Conservation (phyloP, 1,140 invertebrate genomes). For the Pseudoatta argentina region DNA sequence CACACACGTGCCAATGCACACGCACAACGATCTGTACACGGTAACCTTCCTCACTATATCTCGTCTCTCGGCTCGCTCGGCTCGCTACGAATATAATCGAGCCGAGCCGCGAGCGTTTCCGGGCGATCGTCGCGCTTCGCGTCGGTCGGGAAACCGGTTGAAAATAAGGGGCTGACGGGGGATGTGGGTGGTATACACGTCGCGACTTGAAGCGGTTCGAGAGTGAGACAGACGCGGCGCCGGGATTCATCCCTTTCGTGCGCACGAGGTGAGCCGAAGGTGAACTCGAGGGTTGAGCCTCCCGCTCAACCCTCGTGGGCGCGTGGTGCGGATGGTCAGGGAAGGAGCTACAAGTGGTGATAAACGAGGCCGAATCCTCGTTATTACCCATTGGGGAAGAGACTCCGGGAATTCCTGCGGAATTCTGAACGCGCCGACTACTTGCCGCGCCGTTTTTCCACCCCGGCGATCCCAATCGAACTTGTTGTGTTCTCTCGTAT, state of each 20-base stretch:
- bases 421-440: constrained; percentile 59
- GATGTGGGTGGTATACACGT: constrained; percentile 64
- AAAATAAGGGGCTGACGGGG: constrained; percentile 73
- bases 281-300: constrained; percentile 10
- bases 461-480: constrained; percentile 41
- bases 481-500: constrained; percentile 19
- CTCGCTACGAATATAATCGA: constrained; percentile 12
- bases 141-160: constrained; percentile 65
- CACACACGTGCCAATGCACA: constrained; percentile 29
- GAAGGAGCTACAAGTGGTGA: constrained; percentile 86
- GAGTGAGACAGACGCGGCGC: constrained; percentile 36
- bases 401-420: constrained; percentile 71
- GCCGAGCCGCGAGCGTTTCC: constrained; percentile 37
- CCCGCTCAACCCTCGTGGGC: constrained; percentile 23
- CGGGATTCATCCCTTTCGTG: constrained; percentile 57
- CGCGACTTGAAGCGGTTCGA: constrained; percentile 25
- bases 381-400: constrained; percentile 82
- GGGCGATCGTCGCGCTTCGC: not conserved
- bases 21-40: constrained; percentile 13
- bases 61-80: constrained; percentile 27
- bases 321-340: constrained; percentile 70
- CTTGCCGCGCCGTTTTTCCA: constrained; percentile 55
- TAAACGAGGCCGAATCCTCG: constrained; percentile 85
- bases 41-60: constrained; percentile 52
- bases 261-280: constrained; percentile 7